Base-by-base conservation (phyloP, 1,140 invertebrate genomes). In the Drosophila quadrilineata region DNA sequence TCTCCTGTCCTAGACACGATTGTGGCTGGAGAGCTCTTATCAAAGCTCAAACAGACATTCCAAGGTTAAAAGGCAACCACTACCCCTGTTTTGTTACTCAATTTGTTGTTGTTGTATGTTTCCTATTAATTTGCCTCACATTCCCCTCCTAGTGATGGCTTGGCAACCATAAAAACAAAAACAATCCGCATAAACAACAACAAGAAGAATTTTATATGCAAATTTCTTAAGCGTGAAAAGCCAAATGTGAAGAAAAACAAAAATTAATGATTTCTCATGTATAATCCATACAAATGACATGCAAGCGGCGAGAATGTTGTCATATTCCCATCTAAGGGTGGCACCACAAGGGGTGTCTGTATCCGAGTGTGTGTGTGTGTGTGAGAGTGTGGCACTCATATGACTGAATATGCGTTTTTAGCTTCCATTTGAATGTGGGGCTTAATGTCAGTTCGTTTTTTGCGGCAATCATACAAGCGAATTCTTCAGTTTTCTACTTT, bases 271-370 rank as follows among this genome's bases (percentile, higher is more conserved):
- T 85, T 77, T 46, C 33, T 31, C 74, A 67, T 84, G 62, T 85
- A 67, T 85, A 84, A 84, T 85, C 77, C 66, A 85, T 85, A 84
- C 62, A 84, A 84, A 84, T 84, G 60, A 70, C 60, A 50, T 75
- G 66, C 40, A 46, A 46, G 52, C 31, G 31, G 41, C 19, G 35
- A 57, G 54, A 45, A 62, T 19, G 21, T 48, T 29, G 26, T 21
- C 45, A 10, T 21, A 16, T 16, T 9, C 24, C 28, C 22, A 17
- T 3, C 10, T 22, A 17, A 12, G 9, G 9, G 12, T 31, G 10
- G 10, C 16, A 16, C 22, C 6, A 3, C 8, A 21, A 72, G 16
- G 28, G 24, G 33, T n/a, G n/a, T n/a, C n/a, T n/a, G n/a, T n/a
- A n/a, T n/a, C n/a, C n/a, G n/a, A n/a, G n/a, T n/a, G n/a, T n/a